Evolutionary conservation across 2,888 invertebrate species (phyloP).

Genomic region (Luffia ferchaultella): DNA sequence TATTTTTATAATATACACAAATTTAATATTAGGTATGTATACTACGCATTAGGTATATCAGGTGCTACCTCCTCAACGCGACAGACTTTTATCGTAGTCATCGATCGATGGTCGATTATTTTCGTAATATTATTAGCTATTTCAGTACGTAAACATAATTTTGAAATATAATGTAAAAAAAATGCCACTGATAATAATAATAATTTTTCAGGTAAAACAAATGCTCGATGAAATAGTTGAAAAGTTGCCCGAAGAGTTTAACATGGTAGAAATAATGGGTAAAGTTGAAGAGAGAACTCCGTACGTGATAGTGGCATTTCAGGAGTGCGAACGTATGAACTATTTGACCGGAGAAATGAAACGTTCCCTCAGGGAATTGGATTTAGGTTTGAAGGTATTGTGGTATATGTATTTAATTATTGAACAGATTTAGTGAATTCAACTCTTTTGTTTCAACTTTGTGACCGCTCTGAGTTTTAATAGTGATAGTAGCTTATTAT

Average conservation of each 20-base stretch:
- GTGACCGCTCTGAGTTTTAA: neutral
- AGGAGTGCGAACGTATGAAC: slow-evolving; percentile 98
- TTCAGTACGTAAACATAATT: too few relatives aligned
- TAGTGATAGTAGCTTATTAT: too few relatives aligned
- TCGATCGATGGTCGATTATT: too few relatives aligned
- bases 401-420: neutral
- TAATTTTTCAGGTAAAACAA: slow-evolving; percentile 78
- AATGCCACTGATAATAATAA: too few relatives aligned
- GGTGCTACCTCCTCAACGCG: neutral
- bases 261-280: slow-evolving; percentile 93
- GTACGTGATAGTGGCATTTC: slow-evolving; percentile 94
- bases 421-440: too few relatives aligned
- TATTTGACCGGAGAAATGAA: slow-evolving; percentile 90
- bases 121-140: too few relatives aligned
- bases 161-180: too few relatives aligned
- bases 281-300: slow-evolving; percentile 96
- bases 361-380: slow-evolving; percentile 87
- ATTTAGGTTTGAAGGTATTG: slow-evolving; percentile 86
- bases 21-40: too few relatives aligned
- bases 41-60: too few relatives aligned
- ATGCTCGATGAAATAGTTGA: slow-evolving; percentile 95
- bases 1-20: too few relatives aligned
- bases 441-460: neutral
- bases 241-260: slow-evolving; percentile 94
- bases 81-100: neutral